These are phyloP conservation scores for Salvelinus alpinus DNA, from an alignment of 2,113 vertebrate species.

Conservation along the genomic window DNA sequence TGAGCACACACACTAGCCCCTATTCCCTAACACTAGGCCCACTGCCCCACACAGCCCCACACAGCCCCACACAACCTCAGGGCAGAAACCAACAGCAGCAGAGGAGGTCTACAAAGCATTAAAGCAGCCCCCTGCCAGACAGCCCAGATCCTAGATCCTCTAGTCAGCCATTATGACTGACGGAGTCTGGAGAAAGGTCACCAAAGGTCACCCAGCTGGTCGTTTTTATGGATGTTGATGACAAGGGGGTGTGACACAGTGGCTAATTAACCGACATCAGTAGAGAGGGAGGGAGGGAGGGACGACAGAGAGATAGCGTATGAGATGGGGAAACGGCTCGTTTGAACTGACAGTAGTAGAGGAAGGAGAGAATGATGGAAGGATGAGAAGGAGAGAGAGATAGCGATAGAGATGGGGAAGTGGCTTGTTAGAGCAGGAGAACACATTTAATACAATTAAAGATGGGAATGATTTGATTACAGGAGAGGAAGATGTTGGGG, in stretches of 20 bases:
- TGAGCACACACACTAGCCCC: conserved; percentile 62
- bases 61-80: conserved; percentile 41
- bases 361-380: conserved; percentile 10
- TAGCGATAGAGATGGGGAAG: conserved; percentile 2
- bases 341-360: conserved; percentile 19
- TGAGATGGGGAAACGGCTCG: conserved; percentile 22
- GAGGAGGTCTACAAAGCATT: conserved; percentile 38
- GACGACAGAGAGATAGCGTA: background rate
- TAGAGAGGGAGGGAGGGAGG: conserved; percentile 12
- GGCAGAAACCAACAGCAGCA: conserved; percentile 54
- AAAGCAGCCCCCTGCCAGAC: conserved; percentile 40
- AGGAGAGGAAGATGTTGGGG: conserved; percentile 6
- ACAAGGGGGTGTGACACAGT: conserved; percentile 47
- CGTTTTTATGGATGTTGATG: conserved; percentile 50
- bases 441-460: conserved; percentile 15
- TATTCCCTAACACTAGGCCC: conserved; percentile 33
- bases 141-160: conserved; percentile 22
- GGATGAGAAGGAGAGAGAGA: background rate
- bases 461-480: conserved; percentile 28
- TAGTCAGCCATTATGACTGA: conserved; percentile 54
- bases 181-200: conserved; percentile 34
- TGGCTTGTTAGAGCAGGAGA: conserved; percentile 16
- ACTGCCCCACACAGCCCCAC: no score
- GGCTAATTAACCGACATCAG: conserved; percentile 58
- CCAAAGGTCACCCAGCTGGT: conserved; percentile 63